Evolutionary conservation across 1,140 invertebrate genomes (phyloP), one percentile per base, ranked within the genome.

Genomic region (Apis dorsata): DNA sequence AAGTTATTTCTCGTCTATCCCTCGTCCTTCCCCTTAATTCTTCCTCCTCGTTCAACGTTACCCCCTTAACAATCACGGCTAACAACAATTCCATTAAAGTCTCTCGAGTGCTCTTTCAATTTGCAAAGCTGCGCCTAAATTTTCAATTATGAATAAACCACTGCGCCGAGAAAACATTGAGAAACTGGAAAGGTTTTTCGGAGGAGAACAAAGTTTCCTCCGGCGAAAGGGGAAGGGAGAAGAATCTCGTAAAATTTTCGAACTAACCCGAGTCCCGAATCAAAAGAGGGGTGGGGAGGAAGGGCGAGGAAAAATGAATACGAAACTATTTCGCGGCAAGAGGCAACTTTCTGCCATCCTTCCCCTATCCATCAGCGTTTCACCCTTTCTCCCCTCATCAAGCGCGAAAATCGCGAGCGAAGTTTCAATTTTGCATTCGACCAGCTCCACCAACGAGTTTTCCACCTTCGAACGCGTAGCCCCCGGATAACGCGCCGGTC

Each of bases 381-480:
- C 57, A 15, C 28, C 55, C 15, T 73, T 73, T 49, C 34, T 49
- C 34, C 49, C 28, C 60, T 51, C 59, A 55, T 80, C 70, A 53
- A 80, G 49, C 51, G 51, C 51, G 34, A 44, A 80, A 80, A 80
- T 80, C 59, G 60, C 34, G 70, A 73, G 70, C 75, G 63, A 81
- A 81, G 73, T 82, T 76, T 77, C 73, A 69, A 77, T 77, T 55
- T 75, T 60, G 62, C 44, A 51, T 81, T 81, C 55, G 63, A 69
- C 24, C 65, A 11, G 55, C 19, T 13, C 53, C 21, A 24, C 13
- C 12, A 4, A 34, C 49, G 34, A 75, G 21, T 59, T 65, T 19
- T 75, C 28, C 24, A 24, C 24, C 51, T 21, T 34, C n/a, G 59
- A 62, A 65, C 62, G 49, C 19, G 68, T 74, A 62, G 34, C 19